phyloP scores from a whole-genome alignment of 1,140 invertebrate genomes.

The Achatina immaculata region DNA sequence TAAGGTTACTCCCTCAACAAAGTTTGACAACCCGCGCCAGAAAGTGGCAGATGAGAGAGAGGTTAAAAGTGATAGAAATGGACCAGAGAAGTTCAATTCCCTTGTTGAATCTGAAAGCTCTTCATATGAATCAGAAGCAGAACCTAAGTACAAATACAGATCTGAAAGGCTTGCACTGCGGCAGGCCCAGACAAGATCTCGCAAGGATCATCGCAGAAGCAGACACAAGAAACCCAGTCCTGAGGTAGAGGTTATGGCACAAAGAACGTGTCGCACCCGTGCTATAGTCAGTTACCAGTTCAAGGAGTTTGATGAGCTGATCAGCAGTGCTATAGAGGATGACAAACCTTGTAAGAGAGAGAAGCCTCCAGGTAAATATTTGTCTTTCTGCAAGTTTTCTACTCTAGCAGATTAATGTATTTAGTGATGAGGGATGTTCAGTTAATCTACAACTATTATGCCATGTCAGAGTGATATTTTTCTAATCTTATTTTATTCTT shows the following conservation, averaged over 20 bases:
- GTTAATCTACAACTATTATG: too few relatives aligned
- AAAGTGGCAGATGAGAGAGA: conserved; percentile 45
- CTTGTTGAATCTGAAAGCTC: conserved; percentile 11
- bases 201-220: conserved; percentile 43
- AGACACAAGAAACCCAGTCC: conserved; percentile 27
- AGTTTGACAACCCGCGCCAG: neutral
- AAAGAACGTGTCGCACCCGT: conserved; percentile 63
- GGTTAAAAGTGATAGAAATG: conserved; percentile 42
- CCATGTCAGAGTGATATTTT: too few relatives aligned
- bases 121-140: conserved; percentile 33
- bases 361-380: conserved; percentile 43
- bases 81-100: neutral
- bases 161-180: conserved; percentile 30
- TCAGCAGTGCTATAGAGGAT: conserved; percentile 89
- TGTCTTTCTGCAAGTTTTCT: neutral
- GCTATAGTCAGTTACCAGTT: conserved; percentile 82
- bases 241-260: conserved; percentile 47
- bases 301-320: conserved; percentile 94
- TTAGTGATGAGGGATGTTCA: too few relatives aligned
- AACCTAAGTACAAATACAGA: neutral
- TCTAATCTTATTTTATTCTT: too few relatives aligned
- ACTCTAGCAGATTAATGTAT: neutral
- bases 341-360: conserved; percentile 52
- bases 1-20: neutral
- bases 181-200: conserved; percentile 78